A percentile compares a stretch with the other conserved stretches of the same genome.
Conservation (phyloP, 2,888 invertebrate genomes). For the Mimumesa dahlbomi region DNA sequence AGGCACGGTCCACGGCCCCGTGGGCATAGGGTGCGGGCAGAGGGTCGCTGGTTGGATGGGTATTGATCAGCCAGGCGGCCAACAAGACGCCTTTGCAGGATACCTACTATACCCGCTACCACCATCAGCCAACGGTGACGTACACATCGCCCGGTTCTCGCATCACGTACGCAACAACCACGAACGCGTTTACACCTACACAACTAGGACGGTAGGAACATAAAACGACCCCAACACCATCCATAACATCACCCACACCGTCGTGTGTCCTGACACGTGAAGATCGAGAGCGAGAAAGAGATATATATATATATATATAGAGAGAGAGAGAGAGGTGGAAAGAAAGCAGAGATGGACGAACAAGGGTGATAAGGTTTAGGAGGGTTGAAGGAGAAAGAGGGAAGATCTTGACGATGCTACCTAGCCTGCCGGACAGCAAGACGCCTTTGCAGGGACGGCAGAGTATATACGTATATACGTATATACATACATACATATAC, state of each 20-base stretch:
- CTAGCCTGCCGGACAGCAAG: constrained; percentile 67
- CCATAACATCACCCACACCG: constrained; percentile 53
- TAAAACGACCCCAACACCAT: constrained; percentile 59
- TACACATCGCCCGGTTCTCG: constrained; percentile 37
- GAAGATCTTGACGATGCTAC: constrained; percentile 59
- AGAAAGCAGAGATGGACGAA: constrained; percentile 42
- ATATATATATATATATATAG: too few species aligned
- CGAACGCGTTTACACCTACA: constrained; percentile 8
- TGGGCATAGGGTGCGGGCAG: constrained; percentile 65
- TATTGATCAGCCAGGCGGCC: constrained; percentile 75
- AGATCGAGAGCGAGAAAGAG: constrained; percentile 1
- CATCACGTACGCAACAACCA: constrained; percentile 42
- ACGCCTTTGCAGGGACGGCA: constrained; percentile 66
- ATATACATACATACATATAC: too few species aligned
- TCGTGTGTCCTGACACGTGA: constrained; percentile 34
- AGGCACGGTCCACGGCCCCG: constrained; percentile 63
- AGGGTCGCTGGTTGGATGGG: constrained; percentile 67
- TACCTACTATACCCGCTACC: constrained; percentile 70
- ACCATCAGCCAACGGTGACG: constrained; percentile 29
- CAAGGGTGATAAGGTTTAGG: constrained; percentile 46
- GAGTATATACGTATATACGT: constrained; percentile 53
- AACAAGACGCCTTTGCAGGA: constrained; percentile 74
- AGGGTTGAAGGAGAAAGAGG: constrained; percentile 35
- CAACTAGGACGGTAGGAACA: constrained; percentile 29
- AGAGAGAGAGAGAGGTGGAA: constrained; percentile 10